Evolutionary conservation across 2,888 invertebrate genomes (phyloP), one percentile per base, ranked within the genome.

Genomic region (Colletes collaris): DNA sequence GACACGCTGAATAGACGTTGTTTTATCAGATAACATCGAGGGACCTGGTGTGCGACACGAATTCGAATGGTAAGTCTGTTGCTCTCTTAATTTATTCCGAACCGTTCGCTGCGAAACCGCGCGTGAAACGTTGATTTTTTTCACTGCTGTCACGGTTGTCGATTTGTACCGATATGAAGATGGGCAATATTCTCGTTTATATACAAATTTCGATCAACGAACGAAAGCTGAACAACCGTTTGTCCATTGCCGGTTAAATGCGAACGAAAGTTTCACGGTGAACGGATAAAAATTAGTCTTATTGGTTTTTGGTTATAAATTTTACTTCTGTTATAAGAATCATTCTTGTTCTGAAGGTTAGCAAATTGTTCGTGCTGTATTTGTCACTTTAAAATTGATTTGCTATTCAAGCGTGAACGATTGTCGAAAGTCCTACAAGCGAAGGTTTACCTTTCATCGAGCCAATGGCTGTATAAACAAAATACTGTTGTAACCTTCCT

Each of bases 41-140:
- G 56, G 56, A 59, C 70, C 27, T 37, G 66, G 63, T 74, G 69
- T 62, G 65, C 77, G 60, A 59, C 70, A 68, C 68, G 70, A 70
- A 76, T 74, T 77, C 85, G 76, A 76, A 82, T 85, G 85, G 85
- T 85, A 55, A 85, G 85, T 84, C 27, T 50, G 44, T 66, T 56
- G 59, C 58, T 67, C 53, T 49, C 46, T 66, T 56, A 40, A 19
- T 68, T 50, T 27, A n/a, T 63, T 46, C 44, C 44, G 44, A 46
- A 19, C 27, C 35, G 13, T 19, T 58, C 27, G 7, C 10, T 27
- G 58, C 19, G 53, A 65, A 40, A 70, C 52, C 46, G 35, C 3
- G 0, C 46, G 49, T 19, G 67, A 67, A n/a, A 19, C 55, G 16
- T 4, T 46, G 8, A 8, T 8, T 46, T 46, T 8, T 46, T 46